Conservation (phyloP, 2,113 vertebrate genomes). For the Heptranchias perlo region DNA sequence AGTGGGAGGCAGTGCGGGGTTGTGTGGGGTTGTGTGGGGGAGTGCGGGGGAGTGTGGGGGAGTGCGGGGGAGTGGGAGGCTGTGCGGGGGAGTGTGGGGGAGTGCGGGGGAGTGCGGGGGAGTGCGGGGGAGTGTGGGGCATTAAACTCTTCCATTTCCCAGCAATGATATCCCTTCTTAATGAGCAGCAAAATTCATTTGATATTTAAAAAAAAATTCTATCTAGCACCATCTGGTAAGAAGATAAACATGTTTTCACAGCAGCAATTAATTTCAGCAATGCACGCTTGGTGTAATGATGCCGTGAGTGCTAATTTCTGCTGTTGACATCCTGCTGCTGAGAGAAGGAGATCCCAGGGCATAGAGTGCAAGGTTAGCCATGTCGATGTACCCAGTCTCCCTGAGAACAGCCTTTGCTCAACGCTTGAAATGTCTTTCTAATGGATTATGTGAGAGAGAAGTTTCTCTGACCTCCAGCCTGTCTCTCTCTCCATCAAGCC, state of each 20-base stretch:
- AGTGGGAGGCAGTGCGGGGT: too few species aligned
- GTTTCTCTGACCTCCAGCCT: background rate
- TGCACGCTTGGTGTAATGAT: background rate
- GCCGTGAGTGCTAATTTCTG: background rate
- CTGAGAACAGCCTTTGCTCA: background rate
- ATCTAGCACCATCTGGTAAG: background rate
- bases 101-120: background rate
- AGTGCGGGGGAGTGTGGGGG: too few species aligned
- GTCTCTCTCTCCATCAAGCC: background rate
- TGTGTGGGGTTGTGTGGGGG: too few species aligned
- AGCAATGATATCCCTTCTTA: background rate
- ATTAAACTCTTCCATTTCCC: background rate
- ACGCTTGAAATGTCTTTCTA: background rate
- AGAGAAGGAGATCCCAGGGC: background rate
- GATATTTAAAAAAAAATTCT: background rate
- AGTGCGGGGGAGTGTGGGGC: background rate
- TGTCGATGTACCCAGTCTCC: background rate
- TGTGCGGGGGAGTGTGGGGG: background rate
- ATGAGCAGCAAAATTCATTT: background rate
- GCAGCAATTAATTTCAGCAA: background rate
- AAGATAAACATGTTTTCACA: background rate
- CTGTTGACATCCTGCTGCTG: conserved; percentile 1
- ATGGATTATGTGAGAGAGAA: background rate
- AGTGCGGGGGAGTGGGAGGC: background rate
- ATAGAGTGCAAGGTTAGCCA: background rate